Evolutionary conservation across 2,797 vertebrate genomes (phyloP), one percentile per base, ranked within the genome.

Genomic region (Pseudochirops cupreus): DNA sequence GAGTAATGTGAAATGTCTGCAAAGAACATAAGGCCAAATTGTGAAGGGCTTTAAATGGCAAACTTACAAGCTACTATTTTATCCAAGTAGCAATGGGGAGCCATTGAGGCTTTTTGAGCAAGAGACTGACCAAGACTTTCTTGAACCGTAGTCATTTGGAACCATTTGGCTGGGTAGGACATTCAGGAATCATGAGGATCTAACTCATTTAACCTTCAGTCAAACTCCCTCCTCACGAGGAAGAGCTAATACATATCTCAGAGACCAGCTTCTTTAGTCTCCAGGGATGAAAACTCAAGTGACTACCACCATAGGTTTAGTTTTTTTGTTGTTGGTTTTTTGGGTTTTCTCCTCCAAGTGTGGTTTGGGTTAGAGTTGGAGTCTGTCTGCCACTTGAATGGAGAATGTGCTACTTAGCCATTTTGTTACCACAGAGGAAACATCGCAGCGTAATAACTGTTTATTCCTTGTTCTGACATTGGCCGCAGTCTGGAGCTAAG

Each of bases 321-420:
- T 50, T 87, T 82, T 55, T 74, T 87, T 87, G 62, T 74, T 74
- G 33, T 18, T 74, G 33, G 33, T 74, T 74, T 74, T 62, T 16
- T n/a, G 1, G 39, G 2, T 74, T 62, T 87, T 46, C 50, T 50
- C 39, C 74, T 87, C 74, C 24, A 24, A 87, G 74, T 87, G 74
- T 87, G 74, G 74, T 82, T 82, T 82, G 74, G 74, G 74, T 87
- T 87, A 50, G 74, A 87, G 39, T 46, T 50, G 21, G 74, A 87
- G 74, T 3, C 74, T 87, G 74, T 50, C 74, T 87, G 74, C 46
- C 21, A 87, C 74, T 87, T 26, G 74, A 50, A 87, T 46, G 39
- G 90, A 91, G 90, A 91, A 91, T 55, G 90, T 91, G 90, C 90
- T 91, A 53, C 90, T 55, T 91, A n/a, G 90, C 33, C 52, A 16